phyloP scores from a whole-genome alignment of 2,888 invertebrate species.

The Brassicogethes aeneus region DNA sequence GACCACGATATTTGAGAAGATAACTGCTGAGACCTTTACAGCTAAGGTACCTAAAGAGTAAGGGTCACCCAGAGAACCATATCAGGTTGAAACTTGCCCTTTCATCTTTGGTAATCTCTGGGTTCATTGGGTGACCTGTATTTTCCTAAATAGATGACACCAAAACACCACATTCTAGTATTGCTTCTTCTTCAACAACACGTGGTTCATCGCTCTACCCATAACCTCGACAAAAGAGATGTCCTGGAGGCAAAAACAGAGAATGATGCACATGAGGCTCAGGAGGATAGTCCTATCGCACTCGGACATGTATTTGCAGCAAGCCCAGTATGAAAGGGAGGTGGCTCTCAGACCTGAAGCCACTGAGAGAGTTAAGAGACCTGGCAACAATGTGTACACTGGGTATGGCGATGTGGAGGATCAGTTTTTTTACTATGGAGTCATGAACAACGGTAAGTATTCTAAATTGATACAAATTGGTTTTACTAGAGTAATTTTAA shows the following conservation, averaged over 20 bases:
- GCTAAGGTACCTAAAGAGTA: conserved; percentile 19
- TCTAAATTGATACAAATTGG: neutral
- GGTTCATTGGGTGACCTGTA: conserved; percentile 2
- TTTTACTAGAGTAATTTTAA: conserved; percentile 13
- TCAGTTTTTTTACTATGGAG: conserved; percentile 34
- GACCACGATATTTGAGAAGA: conserved; percentile 17
- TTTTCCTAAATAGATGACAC: neutral
- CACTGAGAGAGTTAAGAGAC: conserved; percentile 20
- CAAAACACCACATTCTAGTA: conserved; percentile 19
- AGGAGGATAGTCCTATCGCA: conserved; percentile 32
- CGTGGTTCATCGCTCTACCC: conserved; percentile 32
- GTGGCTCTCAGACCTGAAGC: conserved; percentile 20
- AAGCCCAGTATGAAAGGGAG: conserved; percentile 31
- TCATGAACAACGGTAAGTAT: conserved; percentile 33
- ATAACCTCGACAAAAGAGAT: conserved; percentile 25
- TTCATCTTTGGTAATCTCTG: no score
- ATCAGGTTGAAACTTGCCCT: no score
- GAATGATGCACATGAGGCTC: conserved; percentile 35
- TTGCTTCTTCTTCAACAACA: conserved; percentile 27
- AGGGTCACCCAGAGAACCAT: no score
- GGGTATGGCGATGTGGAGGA: conserved; percentile 33
- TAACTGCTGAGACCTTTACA: conserved; percentile 12
- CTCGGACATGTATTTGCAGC: conserved; percentile 33
- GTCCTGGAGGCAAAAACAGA: conserved; percentile 27
- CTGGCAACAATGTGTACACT: conserved; percentile 32